Evolutionary conservation across 2,888 invertebrate species (phyloP), one percentile per base, ranked within the genome.

Genomic region (Bellardia pandia): DNA sequence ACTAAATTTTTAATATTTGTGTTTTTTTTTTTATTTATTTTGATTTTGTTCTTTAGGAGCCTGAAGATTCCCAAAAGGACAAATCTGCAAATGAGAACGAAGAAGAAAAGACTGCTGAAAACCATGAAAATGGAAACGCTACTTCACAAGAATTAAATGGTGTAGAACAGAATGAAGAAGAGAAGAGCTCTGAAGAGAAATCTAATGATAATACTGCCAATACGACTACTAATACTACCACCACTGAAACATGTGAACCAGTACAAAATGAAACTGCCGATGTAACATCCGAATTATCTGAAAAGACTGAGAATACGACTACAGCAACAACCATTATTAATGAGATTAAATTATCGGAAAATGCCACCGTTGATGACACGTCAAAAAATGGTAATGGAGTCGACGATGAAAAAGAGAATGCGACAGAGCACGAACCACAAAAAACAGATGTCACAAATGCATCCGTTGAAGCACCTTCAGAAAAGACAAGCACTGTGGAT

Each of bases 341-440:
- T 66, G 83, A 83, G 45, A 71, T 64, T 71, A 83, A 79, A 40
- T 42, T 42, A 56, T 48, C 66, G 11, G 79, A 79, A 83, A 71
- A 71, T 16, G 33, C 40, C 42, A 68, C 69, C 33, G 51, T 40
- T 80, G 89, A 91, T 86, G 88, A 81, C 66, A 56, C 91, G 86
- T 91, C 94, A 93, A 91, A 93, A 45, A 91, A 91, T 72, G 88
- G 93, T 48, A 86, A 89, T 86, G 87, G 88, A 56, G 5, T 37
- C 37, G 81, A 68, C 23, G 51, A 88, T 74, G 91, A 84, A 77
- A 88, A 91, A 72, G 89, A 90, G 37, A 87, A 75, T 82, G 88
- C 81, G 88, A 79, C 89, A 84, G 83, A 85, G 68, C 72, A 78
- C 86, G 78, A 86, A 85, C 51, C 51, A 60, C 79, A 62, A 78